phyloP scores from a whole-genome alignment of 2,113 vertebrate genomes.

The Xenus cinereus region DNA sequence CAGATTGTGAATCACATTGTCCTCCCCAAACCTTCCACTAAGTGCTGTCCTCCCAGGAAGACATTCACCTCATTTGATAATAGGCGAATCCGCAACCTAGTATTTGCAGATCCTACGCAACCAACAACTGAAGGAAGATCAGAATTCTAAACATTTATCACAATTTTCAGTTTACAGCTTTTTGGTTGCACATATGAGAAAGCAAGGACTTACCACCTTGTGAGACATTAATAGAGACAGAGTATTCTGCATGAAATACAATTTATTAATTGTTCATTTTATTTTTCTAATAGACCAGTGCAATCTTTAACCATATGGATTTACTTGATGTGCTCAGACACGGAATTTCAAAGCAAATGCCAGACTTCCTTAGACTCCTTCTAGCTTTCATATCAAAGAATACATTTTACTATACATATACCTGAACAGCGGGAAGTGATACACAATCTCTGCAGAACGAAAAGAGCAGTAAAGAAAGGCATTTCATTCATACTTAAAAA shows the following conservation, averaged over 20 bases:
- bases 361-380: not conserved
- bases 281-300: not conserved
- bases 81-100: too few relatives aligned
- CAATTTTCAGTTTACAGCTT: not conserved
- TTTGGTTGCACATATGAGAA: not conserved
- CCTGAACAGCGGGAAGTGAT: not conserved
- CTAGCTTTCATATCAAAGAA: not conserved
- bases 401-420: not conserved
- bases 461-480: not conserved
- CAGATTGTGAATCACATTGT: rapidly evolving
- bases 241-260: not conserved
- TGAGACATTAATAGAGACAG: not conserved
- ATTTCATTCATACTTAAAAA: not conserved
- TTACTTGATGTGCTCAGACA: not conserved
- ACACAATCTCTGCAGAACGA: not conserved
- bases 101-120: not conserved
- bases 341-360: not conserved
- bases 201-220: not conserved
- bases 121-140: not conserved
- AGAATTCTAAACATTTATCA: not conserved
- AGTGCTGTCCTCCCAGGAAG: not conserved
- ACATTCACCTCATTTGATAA: not conserved
- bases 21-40: not conserved
- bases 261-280: not conserved
- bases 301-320: not conserved